Percentiles rank a stretch among this genome's conserved stretches.
Conservation (phyloP, 2,797 vertebrate genomes). For the Phrynocephalus vlangalii region DNA sequence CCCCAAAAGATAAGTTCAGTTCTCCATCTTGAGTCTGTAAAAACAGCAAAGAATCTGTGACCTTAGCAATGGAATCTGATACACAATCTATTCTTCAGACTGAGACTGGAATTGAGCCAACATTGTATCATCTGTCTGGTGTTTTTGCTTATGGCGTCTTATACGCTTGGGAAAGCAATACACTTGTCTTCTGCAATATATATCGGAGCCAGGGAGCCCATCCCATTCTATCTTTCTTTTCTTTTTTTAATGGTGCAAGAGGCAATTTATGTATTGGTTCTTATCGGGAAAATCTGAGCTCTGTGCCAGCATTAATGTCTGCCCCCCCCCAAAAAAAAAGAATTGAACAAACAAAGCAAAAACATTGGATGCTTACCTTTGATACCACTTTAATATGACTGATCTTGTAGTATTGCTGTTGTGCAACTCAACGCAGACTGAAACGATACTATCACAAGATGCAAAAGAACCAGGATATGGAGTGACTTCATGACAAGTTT, state of each 20-base stretch:
- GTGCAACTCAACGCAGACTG: not conserved
- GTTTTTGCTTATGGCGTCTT: conserved; percentile 28
- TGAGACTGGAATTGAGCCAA: conserved; percentile 54
- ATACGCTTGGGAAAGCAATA: not conserved
- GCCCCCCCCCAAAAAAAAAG: too few relatives aligned
- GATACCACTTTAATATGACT: not conserved
- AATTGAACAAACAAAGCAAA: not conserved
- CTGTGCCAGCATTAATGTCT: conserved; percentile 8
- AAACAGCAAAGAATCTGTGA: conserved; percentile 26
- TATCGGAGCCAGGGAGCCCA: not conserved
- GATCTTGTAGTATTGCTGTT: conserved; percentile 11
- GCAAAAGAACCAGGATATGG: not conserved
- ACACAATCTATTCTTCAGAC: conserved; percentile 38
- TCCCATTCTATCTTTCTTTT: not conserved
- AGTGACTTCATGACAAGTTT: not conserved
- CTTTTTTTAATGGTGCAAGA: not conserved
- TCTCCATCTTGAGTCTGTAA: conserved; percentile 29
- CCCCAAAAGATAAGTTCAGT: not conserved
- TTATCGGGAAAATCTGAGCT: not conserved
- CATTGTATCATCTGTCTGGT: conserved; percentile 33
- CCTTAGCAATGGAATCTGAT: conserved; percentile 37
- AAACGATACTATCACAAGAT: not conserved
- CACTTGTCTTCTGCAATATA: not conserved
- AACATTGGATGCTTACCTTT: not conserved
- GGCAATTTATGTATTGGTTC: not conserved